phyloP scores from a whole-genome alignment of 2,797 vertebrate genomes.

The Aeoliscus strigatus region DNA sequence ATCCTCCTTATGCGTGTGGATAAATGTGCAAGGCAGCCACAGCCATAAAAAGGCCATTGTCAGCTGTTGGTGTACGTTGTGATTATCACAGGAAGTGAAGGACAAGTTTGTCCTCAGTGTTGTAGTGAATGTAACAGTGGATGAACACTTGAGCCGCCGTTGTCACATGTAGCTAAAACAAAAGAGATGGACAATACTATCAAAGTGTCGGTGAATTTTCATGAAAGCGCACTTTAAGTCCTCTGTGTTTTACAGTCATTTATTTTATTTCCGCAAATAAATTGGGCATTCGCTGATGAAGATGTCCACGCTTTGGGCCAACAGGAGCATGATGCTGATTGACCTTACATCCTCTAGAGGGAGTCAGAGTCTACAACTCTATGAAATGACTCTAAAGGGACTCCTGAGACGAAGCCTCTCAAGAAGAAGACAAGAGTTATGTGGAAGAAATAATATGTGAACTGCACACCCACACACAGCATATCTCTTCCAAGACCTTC shows the following conservation, averaged over 20 bases:
- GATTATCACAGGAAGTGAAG: too few species aligned
- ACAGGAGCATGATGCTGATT: constrained; percentile 16
- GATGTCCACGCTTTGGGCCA: too few species aligned
- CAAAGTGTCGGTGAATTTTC: constrained; percentile 5
- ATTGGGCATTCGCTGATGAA: too few species aligned
- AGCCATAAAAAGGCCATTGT: not conserved
- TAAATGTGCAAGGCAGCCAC: not conserved
- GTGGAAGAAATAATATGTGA: constrained; percentile 14
- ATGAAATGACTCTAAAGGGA: constrained; percentile 3
- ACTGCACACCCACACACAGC: not conserved
- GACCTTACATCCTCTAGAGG: constrained; percentile 57
- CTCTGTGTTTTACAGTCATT: not conserved
- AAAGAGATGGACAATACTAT: constrained; percentile 2
- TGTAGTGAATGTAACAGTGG: too few species aligned
- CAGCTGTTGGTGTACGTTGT: too few species aligned
- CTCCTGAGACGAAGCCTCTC: constrained; percentile 2
- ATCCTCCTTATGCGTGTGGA: not conserved
- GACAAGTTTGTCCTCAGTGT: too few species aligned
- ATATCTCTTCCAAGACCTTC: constrained; percentile 20
- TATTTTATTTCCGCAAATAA: too few species aligned
- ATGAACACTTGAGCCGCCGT: too few species aligned
- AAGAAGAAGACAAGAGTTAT: constrained; percentile 11
- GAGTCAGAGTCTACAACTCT: constrained; percentile 48
- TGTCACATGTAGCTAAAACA: not conserved
- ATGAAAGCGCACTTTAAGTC: constrained; percentile 4